Evolutionary conservation across 2,797 vertebrate genomes (phyloP).

Genomic region (Huso huso): DNA sequence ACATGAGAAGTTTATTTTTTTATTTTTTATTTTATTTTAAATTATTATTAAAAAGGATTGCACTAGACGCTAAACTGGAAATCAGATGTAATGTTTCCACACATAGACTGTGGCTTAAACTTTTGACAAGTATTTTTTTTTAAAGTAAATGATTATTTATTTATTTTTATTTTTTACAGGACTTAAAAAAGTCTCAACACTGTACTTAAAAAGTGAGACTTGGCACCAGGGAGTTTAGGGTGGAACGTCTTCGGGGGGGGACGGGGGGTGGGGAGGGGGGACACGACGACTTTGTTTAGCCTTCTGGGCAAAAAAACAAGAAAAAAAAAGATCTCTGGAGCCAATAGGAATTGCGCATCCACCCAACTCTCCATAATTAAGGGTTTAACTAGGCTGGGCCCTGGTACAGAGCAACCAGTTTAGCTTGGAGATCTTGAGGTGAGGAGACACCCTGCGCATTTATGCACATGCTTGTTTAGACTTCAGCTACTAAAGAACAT

Average conservation of each 20-base stretch:
- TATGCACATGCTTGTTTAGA: slow-evolving; percentile 17
- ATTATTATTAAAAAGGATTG: too few relatives aligned
- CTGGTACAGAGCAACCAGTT: slow-evolving; percentile 56
- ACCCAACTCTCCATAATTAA: slow-evolving; percentile 81
- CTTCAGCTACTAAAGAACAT: slow-evolving; percentile 12
- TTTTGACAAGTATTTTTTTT: too few relatives aligned
- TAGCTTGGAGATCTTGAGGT: slow-evolving; percentile 43
- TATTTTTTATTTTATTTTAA: too few relatives aligned
- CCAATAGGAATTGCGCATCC: slow-evolving; percentile 82
- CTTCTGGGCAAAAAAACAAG: slow-evolving; percentile 54
- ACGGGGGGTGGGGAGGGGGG: slow-evolving; percentile 32
- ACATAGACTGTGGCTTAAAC: too few relatives aligned
- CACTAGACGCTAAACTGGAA: too few relatives aligned
- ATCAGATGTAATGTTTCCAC: too few relatives aligned
- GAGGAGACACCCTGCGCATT: slow-evolving; percentile 35
- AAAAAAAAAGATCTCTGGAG: slow-evolving; percentile 47
- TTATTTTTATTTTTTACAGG: too few relatives aligned
- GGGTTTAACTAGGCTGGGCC: slow-evolving; percentile 69
- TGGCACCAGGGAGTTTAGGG: slow-evolving; percentile 17
- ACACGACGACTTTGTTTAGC: slow-evolving; percentile 60
- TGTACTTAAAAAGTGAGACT: slow-evolving; percentile 5
- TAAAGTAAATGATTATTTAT: too few relatives aligned
- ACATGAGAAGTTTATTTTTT: slow-evolving; percentile 9
- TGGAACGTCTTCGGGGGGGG: slow-evolving; percentile 14
- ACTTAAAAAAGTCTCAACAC: neutral